A percentile compares a stretch with the other conserved stretches of the same genome.
phyloP scores from a whole-genome alignment of 2,113 vertebrate species.

The Epinephelus lanceolatus region DNA sequence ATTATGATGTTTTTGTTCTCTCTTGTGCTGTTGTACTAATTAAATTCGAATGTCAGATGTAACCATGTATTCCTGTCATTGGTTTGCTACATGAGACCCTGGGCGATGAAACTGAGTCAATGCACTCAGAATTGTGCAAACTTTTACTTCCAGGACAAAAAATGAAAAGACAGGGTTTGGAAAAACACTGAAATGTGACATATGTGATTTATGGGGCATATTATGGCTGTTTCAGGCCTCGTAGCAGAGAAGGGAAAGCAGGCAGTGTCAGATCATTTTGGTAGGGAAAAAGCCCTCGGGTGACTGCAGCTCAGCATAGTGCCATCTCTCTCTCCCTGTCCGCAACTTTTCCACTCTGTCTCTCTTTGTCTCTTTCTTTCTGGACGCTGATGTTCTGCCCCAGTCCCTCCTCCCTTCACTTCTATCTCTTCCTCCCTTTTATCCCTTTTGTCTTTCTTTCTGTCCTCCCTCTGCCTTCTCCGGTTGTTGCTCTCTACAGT shows the following conservation, averaged over 20 bases:
- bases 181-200: constrained; percentile 70
- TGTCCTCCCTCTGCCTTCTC: constrained; percentile 22
- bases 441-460: constrained; percentile 33
- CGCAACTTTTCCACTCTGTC: constrained; percentile 54
- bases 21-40: not conserved
- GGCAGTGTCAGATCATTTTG: constrained; percentile 66
- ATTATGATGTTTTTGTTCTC: not conserved
- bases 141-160: constrained; percentile 34
- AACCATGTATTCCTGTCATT: constrained; percentile 14
- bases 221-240: constrained; percentile 66
- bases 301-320: constrained; percentile 45
- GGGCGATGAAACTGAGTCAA: constrained; percentile 30
- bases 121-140: constrained; percentile 39
- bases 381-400: constrained; percentile 28
- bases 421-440: constrained; percentile 38
- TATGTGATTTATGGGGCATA: constrained; percentile 73
- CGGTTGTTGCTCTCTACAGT: constrained; percentile 45
- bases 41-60: not conserved
- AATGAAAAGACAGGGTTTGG: constrained; percentile 47
- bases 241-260: constrained; percentile 47
- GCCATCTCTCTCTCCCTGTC: constrained; percentile 40
- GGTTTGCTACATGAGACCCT: constrained; percentile 6
- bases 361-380: constrained; percentile 37
- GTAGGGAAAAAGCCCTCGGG: constrained; percentile 54
- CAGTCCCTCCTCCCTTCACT: constrained; percentile 36